Evolutionary conservation across 2,797 vertebrate genomes (phyloP).

Genomic region (Phoebastria nigripes): DNA sequence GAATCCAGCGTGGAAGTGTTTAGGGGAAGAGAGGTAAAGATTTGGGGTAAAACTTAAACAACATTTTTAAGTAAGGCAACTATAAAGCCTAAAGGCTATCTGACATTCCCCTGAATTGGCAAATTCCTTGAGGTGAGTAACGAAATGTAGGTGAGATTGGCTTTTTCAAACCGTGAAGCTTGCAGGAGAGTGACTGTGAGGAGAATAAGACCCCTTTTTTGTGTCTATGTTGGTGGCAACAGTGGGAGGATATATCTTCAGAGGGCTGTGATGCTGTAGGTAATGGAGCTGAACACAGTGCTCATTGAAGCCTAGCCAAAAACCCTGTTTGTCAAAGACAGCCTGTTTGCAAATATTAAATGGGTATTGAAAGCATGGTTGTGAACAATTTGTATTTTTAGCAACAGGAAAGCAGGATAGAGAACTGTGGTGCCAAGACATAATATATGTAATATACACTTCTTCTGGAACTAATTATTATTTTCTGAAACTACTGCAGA

Average conservation of each 20-base stretch:
- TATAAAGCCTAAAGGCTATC: not conserved
- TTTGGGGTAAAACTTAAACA: not conserved
- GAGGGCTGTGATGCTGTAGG: not conserved
- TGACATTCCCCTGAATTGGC: not conserved
- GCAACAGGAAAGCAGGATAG: not conserved
- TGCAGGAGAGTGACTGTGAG: not conserved
- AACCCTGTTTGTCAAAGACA: not conserved
- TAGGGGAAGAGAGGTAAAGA: not conserved
- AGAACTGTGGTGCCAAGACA: not conserved
- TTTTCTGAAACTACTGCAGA: not conserved
- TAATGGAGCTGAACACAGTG: not conserved
- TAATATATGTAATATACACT: not conserved
- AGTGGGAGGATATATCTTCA: not conserved
- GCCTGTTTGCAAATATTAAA: slow-evolving; percentile 22
- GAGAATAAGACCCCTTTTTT: not conserved
- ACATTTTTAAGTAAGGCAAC: not conserved
- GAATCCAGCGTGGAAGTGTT: not conserved
- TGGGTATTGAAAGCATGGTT: not conserved
- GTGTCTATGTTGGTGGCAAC: not conserved
- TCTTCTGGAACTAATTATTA: not conserved
- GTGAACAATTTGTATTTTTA: slow-evolving; percentile 22
- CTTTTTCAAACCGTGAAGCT: not conserved
- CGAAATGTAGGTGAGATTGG: not conserved
- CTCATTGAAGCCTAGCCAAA: not conserved
- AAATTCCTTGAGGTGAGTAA: not conserved